Evolutionary conservation across 2,113 vertebrate species (phyloP).

Genomic region (Rhodinocichla rosea): DNA sequence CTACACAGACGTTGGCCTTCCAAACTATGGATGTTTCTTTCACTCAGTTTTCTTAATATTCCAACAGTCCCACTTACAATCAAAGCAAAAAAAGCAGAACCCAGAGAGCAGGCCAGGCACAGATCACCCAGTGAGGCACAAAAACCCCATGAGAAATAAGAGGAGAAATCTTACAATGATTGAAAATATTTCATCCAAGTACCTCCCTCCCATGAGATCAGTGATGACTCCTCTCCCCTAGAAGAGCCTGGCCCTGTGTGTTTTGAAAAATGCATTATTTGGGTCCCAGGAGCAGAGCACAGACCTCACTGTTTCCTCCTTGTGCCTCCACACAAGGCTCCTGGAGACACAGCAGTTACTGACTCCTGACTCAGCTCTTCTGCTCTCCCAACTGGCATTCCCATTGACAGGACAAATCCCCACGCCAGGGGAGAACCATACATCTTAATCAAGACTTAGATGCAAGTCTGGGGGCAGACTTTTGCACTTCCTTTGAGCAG

Average conservation of each 20-base stretch:
- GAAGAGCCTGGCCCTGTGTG: background rate
- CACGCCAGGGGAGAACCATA: background rate
- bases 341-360: background rate
- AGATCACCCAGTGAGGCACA: background rate
- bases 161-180: background rate
- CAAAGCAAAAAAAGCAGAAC: background rate
- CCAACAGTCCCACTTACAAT: background rate
- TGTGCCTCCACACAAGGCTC: background rate
- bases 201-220: background rate
- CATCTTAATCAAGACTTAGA: slow-evolving; percentile 23
- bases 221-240: background rate
- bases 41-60: background rate
- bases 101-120: background rate
- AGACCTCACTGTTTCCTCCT: background rate
- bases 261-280: background rate
- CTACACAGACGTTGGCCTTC: background rate
- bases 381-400: background rate
- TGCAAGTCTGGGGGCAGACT: slow-evolving; percentile 19
- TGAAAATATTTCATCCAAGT: background rate
- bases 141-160: background rate
- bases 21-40: background rate
- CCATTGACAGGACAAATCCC: slow-evolving; percentile 1
- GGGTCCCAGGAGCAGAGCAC: background rate
- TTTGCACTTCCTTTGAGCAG: slow-evolving; percentile 27
- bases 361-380: slow-evolving; percentile 25